Percentiles rank a stretch among this genome's conserved stretches.
Conservation (phyloP, 2,113 vertebrate genomes). For the Zingel zingel region DNA sequence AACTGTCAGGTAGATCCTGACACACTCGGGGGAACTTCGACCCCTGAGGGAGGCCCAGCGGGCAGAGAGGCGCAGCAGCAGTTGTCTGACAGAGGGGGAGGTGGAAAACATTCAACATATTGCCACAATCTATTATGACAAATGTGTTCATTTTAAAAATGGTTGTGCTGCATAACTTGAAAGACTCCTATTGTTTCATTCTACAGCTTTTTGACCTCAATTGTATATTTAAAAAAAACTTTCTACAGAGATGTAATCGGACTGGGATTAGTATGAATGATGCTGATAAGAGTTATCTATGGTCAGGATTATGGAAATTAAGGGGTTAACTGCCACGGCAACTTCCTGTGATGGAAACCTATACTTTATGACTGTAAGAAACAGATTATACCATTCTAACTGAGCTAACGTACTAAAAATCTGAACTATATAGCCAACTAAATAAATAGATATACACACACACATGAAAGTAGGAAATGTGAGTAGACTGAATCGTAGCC, state of each 20-base stretch:
- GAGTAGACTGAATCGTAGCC: background rate
- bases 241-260: background rate
- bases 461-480: background rate
- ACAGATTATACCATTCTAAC: background rate
- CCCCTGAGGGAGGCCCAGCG: slow-evolving; percentile 95
- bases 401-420: background rate
- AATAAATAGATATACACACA: background rate
- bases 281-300: background rate
- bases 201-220: background rate
- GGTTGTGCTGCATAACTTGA: background rate
- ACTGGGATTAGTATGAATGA: background rate
- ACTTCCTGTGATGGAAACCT: background rate
- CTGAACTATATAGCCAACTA: background rate
- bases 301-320: background rate
- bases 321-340: background rate
- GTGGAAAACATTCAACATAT: background rate
- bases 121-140: background rate
- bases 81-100: slow-evolving; percentile 82
- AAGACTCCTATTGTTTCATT: background rate
- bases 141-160: background rate
- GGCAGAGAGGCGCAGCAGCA: slow-evolving; percentile 90
- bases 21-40: slow-evolving; percentile 89
- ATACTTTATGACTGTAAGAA: background rate
- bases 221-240: background rate
- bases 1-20: slow-evolving; percentile 95